These are phyloP conservation scores for Heliornis fulica DNA, from an alignment of 2,113 vertebrate genomes.

Conservation along the genomic window DNA sequence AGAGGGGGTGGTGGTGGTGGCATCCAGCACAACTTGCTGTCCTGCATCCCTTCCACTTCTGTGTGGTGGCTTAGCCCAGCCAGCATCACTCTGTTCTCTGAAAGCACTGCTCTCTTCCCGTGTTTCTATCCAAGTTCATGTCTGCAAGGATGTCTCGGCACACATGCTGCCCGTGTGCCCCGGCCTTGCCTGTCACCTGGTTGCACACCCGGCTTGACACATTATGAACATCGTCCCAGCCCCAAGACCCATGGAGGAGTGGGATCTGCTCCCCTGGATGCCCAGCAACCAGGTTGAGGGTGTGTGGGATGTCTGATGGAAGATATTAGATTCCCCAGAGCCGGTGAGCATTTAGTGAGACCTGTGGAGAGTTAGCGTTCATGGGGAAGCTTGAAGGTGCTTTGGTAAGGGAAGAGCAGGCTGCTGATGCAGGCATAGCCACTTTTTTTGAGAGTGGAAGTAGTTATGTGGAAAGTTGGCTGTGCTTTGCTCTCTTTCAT, in stretches of 20 bases:
- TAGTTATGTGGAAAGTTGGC: neutral
- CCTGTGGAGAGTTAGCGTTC: neutral
- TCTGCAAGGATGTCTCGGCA: neutral
- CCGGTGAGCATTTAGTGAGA: neutral
- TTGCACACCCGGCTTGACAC: too few species aligned
- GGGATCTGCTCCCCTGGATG: neutral
- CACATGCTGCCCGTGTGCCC: neutral
- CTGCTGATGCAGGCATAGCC: neutral
- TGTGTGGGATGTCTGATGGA: neutral
- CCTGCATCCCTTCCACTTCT: neutral
- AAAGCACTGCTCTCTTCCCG: neutral
- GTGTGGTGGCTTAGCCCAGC: neutral
- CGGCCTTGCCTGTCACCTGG: neutral
- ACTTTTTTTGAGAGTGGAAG: neutral
- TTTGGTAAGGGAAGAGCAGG: neutral
- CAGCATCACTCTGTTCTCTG: neutral
- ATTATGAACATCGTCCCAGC: neutral
- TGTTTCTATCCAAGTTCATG: neutral
- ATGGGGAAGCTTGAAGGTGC: neutral
- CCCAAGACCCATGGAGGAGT: neutral
- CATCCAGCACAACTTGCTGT: accelerated
- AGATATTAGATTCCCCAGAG: neutral
- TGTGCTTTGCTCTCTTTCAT: neutral
- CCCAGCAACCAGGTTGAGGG: accelerated
- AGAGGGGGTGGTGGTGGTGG: neutral